Evolutionary conservation across 53 echinoderm and acorn worm genomes (phyloP).

Genomic region (Paelopatides confundens): DNA sequence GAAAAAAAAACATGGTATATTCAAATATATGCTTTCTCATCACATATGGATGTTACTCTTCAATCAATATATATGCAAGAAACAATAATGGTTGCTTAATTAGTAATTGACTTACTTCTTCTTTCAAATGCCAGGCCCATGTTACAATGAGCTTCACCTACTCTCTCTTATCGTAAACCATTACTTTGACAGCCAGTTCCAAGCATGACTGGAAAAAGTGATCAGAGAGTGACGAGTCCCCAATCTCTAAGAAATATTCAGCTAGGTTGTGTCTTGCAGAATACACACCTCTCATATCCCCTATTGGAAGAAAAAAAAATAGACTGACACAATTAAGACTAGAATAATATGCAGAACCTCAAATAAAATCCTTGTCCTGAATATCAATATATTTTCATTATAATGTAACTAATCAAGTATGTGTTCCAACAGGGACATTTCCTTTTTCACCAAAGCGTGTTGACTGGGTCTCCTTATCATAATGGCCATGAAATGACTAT

Average conservation of each 20-base stretch:
- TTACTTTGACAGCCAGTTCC: constrained; percentile 82
- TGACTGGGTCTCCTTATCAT: no score
- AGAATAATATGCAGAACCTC: no score
- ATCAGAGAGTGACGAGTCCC: constrained; percentile 87
- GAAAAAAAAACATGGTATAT: neutral
- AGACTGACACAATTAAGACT: no score
- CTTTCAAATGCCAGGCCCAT: constrained; percentile 93
- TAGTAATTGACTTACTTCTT: constrained; percentile 79
- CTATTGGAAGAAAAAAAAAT: constrained; percentile 34
- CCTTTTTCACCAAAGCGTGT: no score
- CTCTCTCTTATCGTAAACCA: constrained; percentile 77
- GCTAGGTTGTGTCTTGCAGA: constrained; percentile 83
- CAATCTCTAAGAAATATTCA: constrained; percentile 77
- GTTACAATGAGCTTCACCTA: constrained; percentile 93
- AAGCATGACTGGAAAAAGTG: constrained; percentile 96
- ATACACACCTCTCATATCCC: constrained; percentile 85
- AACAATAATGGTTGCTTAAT: neutral
- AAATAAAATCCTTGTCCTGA: no score
- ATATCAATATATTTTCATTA: no score
- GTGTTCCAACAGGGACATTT: no score
- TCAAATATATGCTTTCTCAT: neutral
- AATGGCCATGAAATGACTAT: no score
- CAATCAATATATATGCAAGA: neutral
- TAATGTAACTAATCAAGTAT: no score
- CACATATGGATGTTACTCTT: neutral